Base-by-base conservation (phyloP, 2,797 vertebrate genomes). In the Galaxias olidus region DNA sequence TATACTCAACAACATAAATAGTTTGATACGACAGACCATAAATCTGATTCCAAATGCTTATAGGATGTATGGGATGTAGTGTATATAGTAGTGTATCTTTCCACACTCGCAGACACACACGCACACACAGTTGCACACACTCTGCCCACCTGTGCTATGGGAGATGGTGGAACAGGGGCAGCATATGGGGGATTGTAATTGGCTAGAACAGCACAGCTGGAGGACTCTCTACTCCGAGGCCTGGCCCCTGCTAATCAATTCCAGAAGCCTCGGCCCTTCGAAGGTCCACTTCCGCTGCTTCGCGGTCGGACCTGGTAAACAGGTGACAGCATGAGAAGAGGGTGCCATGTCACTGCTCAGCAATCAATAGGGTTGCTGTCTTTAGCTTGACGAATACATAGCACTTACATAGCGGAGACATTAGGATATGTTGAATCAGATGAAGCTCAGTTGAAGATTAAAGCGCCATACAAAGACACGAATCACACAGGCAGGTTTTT, bases 111-210 rank as follows among this genome's bases (percentile, higher is more conserved):
- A 58, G 10, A 17, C 20, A 1, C 45, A 43, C 42, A 13, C 41
- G 9, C 15, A 17, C 10, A 11, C 41, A 57, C 57, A 49, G 45
- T 56, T 14, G 53, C 65, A 53, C 18, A 41, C 43, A 48, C 46
- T 49, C 56, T 51, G 77, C 79, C 58, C 85, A 88, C 86, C 85
- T 86, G 84, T 83, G 82, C 81, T 77, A 78, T 82, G 81, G 84
- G 87, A 89, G 85, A 78, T 73, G 76, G 84, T 81, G 83, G 85
- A 87, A 88, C 82, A 79, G 70, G 74, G 72, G 79, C 78, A 87
- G 86, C 91, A 93, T 92, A 90, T 93, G 92, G 90, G 30, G 88
- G 79, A 69, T 85, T 88, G 88, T 93, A 93, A 93, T 93, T 93
- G 91, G 89, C 79, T 87, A 90, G 86, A 92, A 90, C 88, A 92